phyloP scores from a whole-genome alignment of 1,140 invertebrate species.

The Asbolus verrucosus region DNA sequence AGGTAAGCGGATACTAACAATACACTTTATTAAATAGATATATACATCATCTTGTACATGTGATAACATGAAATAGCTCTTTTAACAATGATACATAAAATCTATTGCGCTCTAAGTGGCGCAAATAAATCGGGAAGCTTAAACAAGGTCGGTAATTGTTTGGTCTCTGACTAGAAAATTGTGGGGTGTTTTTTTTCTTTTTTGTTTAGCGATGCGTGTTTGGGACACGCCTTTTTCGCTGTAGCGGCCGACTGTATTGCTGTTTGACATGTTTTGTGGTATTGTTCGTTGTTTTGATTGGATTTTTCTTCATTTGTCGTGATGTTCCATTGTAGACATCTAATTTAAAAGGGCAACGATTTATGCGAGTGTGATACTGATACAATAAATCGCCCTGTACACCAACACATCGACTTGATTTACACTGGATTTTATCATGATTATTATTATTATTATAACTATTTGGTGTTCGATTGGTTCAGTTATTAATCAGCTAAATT shows the following conservation, averaged over 20 bases:
- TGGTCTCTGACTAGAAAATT: slow-evolving; percentile 41
- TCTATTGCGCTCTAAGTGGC: slow-evolving; percentile 31
- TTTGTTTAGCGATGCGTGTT: too few species aligned
- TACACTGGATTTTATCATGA: slow-evolving; percentile 2
- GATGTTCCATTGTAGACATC: slow-evolving; percentile 1
- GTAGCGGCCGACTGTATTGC: slow-evolving; percentile 21
- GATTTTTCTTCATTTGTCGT: too few species aligned
- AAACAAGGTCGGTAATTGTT: slow-evolving; percentile 51
- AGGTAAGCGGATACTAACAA: slow-evolving; percentile 75
- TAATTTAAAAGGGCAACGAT: slow-evolving; percentile 25
- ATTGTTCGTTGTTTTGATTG: background rate
- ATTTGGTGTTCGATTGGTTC: slow-evolving; percentile 43
- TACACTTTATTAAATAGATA: slow-evolving; percentile 63
- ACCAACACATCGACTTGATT: slow-evolving; percentile 24
- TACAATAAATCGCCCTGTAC: slow-evolving; percentile 25
- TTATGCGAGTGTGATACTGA: background rate
- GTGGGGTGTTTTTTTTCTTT: background rate
- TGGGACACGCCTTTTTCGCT: too few species aligned
- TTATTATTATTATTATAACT: slow-evolving; percentile 1
- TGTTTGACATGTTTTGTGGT: background rate
- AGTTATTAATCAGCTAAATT: slow-evolving; percentile 26
- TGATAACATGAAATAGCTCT: slow-evolving; percentile 57
- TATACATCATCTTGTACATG: slow-evolving; percentile 58
- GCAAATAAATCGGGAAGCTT: slow-evolving; percentile 54
- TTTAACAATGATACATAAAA: slow-evolving; percentile 56